Conservation (phyloP, 2,888 invertebrate species). For the Melanotus villosus region DNA sequence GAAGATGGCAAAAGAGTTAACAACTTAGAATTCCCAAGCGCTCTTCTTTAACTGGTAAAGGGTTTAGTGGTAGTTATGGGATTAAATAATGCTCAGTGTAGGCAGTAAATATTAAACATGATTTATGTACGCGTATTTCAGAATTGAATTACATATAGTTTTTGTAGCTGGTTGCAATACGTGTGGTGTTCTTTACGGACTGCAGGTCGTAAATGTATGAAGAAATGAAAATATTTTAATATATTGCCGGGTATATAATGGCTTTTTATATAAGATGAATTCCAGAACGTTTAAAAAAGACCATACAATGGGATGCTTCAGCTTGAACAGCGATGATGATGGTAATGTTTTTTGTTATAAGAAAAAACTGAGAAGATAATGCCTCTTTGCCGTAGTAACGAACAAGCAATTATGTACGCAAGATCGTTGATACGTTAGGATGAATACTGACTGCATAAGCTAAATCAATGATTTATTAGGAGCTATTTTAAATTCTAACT, state of each 20-base stretch:
- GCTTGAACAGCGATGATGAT: not conserved
- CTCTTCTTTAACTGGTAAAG: not conserved
- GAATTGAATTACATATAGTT: conserved; percentile 23
- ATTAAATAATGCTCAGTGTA: conserved; percentile 16
- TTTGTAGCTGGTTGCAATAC: conserved; percentile 16
- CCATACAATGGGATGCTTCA: not conserved
- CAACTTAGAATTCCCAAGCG: no score
- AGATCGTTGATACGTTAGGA: no score
- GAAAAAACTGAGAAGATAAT: no score
- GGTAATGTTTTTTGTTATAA: no score
- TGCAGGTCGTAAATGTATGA: conserved; percentile 26
- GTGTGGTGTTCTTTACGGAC: conserved; percentile 21
- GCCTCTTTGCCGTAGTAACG: no score
- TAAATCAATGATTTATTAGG: no score
- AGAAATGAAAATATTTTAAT: conserved; percentile 22
- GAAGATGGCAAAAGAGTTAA: no score
- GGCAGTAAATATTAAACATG: conserved; percentile 22
- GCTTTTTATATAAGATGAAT: not conserved
- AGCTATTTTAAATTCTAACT: no score
- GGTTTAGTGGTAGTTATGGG: conserved; percentile 14
- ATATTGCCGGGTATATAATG: conserved; percentile 7
- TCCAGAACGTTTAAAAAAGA: conserved; percentile 1
- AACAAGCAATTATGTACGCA: no score
- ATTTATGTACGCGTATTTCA: conserved; percentile 33
- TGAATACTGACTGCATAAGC: no score